Percentiles rank a stretch among this genome's conserved stretches.
phyloP scores from a whole-genome alignment of 2,797 vertebrate species.

The Sphaeramia orbicularis region DNA sequence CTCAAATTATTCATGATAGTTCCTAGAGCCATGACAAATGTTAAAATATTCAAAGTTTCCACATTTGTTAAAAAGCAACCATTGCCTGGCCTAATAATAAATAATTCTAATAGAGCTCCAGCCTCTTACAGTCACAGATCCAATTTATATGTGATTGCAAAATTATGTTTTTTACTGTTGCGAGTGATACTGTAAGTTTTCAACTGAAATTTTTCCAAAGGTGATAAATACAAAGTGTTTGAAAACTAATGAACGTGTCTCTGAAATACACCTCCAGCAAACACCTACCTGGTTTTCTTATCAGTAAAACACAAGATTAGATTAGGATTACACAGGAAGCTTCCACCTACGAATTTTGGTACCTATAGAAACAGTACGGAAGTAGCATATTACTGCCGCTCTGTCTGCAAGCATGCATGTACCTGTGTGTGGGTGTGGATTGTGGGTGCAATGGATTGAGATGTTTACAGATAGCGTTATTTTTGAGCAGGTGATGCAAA shows the following conservation, averaged over 20 bases:
- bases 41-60: too few relatives aligned
- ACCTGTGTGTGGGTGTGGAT: slow-evolving; percentile 5
- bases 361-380: slow-evolving; percentile 65
- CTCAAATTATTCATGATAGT: not conserved
- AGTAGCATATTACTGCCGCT: slow-evolving; percentile 53
- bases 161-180: too few relatives aligned
- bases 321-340: slow-evolving; percentile 46
- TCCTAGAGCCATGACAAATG: too few relatives aligned
- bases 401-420: slow-evolving; percentile 13
- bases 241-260: too few relatives aligned
- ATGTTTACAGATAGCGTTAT: slow-evolving; percentile 11
- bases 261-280: too few relatives aligned
- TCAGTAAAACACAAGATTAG: slow-evolving; percentile 1
- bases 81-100: too few relatives aligned
- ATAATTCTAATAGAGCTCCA: too few relatives aligned
- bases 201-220: not conserved
- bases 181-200: too few relatives aligned
- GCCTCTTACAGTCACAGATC: too few relatives aligned
- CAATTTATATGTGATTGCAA: too few relatives aligned
- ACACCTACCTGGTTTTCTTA: slow-evolving; percentile 4
- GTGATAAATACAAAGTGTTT: too few relatives aligned
- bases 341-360: slow-evolving; percentile 51
- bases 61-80: too few relatives aligned
- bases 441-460: not conserved
- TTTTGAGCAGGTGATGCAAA: not conserved